A percentile compares a stretch with the other conserved stretches of the same genome.
Evolutionary conservation across 2,113 vertebrate species (phyloP).

Genomic region (Protobothrops flavoviridis): DNA sequence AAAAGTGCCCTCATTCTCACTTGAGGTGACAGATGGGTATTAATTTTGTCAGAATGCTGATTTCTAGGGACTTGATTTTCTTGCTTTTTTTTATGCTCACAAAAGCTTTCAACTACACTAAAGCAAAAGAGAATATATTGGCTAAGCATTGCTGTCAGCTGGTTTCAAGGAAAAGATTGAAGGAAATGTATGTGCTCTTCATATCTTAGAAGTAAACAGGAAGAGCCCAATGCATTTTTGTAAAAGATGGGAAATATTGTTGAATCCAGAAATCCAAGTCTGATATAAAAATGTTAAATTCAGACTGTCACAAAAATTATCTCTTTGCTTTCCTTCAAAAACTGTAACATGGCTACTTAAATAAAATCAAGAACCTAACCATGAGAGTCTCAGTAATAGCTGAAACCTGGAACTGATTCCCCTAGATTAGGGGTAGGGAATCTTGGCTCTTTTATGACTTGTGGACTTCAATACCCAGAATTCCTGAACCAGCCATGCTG

Average conservation of each 20-base stretch:
- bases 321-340: background rate
- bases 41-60: constrained; percentile 11
- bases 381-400: background rate
- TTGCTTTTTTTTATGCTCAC: constrained; percentile 11
- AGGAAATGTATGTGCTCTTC: background rate
- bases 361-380: background rate
- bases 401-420: background rate
- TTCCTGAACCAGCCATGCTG: too few relatives aligned
- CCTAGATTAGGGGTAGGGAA: background rate
- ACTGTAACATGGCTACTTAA: background rate
- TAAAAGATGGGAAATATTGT: background rate
- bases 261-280: background rate
- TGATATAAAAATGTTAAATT: background rate
- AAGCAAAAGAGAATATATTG: background rate
- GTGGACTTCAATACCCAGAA: too few relatives aligned
- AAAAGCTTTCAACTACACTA: background rate
- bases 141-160: background rate
- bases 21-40: constrained; percentile 16
- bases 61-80: background rate
- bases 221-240: background rate
- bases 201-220: background rate
- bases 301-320: background rate
- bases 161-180: background rate
- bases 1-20: background rate
- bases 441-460: too few relatives aligned